phyloP scores from a whole-genome alignment of 2,888 invertebrate species.

The Eumacrocentrus americanus region DNA sequence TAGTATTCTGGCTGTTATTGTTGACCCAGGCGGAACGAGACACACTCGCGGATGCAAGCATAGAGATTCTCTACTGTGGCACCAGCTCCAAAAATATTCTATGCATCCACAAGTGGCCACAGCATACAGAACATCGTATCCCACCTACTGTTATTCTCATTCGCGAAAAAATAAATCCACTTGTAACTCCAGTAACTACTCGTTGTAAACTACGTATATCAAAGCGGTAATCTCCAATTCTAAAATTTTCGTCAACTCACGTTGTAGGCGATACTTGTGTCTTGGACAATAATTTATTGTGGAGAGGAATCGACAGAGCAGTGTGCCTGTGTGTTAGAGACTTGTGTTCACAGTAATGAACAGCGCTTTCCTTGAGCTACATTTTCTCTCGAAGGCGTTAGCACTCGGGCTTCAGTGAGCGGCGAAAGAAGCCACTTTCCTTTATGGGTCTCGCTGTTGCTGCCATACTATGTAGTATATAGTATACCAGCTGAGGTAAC shows the following conservation, averaged over 20 bases:
- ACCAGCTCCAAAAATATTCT: neutral
- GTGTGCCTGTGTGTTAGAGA: neutral
- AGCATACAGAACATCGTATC: neutral
- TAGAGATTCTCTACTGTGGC: neutral
- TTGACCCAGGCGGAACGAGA: no score
- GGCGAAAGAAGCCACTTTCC: constrained; percentile 20
- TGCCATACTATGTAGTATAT: constrained; percentile 1
- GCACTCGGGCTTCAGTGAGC: constrained; percentile 1
- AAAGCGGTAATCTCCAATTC: no score
- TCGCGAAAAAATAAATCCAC: no score
- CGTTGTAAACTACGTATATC: no score
- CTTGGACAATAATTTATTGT: no score
- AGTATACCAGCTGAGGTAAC: neutral
- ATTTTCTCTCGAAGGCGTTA: constrained; percentile 27
- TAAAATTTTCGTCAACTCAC: no score
- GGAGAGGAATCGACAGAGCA: no score
- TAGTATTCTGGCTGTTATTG: no score
- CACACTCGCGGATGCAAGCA: neutral
- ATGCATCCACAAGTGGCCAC: neutral
- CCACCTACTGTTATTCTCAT: no score
- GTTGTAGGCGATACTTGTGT: no score
- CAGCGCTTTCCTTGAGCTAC: constrained; percentile 31
- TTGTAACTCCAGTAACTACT: no score
- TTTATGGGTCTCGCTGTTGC: constrained; percentile 8
- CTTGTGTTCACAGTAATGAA: neutral